Percentiles rank a stretch among this genome's conserved stretches.
These are phyloP conservation scores for Lordiphosa mommai DNA, from an alignment of 1,140 invertebrate species.

Conservation along the genomic window DNA sequence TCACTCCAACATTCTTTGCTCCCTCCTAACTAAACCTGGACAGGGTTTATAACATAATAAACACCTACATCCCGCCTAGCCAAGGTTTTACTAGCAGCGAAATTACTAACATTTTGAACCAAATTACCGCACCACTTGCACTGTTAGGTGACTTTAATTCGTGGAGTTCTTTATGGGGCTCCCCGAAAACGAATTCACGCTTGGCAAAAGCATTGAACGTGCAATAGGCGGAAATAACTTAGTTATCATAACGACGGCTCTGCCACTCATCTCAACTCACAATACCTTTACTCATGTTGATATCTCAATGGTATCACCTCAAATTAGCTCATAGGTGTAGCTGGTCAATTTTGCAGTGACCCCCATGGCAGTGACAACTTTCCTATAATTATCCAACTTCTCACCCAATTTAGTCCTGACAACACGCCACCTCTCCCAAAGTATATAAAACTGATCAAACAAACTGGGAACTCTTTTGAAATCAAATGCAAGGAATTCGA, in stretches of 20 bases:
- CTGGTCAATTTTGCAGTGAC: constrained; percentile 4
- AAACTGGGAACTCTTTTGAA: too few species aligned
- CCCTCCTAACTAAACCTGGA: background rate
- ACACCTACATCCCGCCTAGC: constrained; percentile 11
- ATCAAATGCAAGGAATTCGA: too few species aligned
- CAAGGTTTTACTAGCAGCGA: constrained; percentile 1
- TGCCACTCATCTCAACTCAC: too few species aligned
- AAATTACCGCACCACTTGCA: constrained; percentile 6
- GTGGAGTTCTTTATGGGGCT: constrained; percentile 17
- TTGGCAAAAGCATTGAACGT: background rate
- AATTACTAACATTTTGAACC: constrained; percentile 3
- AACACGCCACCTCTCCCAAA: too few species aligned
- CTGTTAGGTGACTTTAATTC: constrained; percentile 16
- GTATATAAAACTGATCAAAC: too few species aligned
- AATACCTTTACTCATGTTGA: too few species aligned
- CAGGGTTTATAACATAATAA: constrained; percentile 5
- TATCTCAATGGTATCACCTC: constrained; percentile 1
- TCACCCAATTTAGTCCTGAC: background rate
- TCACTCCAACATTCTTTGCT: background rate
- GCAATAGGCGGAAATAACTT: too few species aligned
- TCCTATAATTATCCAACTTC: constrained; percentile 4
- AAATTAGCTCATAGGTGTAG: constrained; percentile 5
- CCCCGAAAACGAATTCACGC: constrained; percentile 2
- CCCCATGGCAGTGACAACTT: constrained; percentile 29
- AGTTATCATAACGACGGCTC: too few species aligned